Percentiles rank a stretch among this genome's conserved stretches.
Evolutionary conservation across 2,797 vertebrate genomes (phyloP).

Genomic region (Pseudochirops corinnae): DNA sequence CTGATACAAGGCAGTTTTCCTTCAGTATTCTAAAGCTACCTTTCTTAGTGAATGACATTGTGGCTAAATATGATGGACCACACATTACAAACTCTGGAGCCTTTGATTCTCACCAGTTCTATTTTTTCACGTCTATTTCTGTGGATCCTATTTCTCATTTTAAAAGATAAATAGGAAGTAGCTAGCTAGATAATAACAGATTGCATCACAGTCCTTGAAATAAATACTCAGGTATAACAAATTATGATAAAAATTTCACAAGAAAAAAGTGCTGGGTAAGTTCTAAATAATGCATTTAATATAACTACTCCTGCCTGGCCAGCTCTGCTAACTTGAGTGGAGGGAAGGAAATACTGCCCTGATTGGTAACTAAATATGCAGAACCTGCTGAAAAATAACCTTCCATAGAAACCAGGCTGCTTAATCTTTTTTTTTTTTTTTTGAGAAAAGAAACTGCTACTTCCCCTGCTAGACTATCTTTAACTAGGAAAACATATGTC

Average conservation of each 20-base stretch:
- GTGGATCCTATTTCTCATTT: background rate
- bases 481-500: background rate
- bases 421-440: background rate
- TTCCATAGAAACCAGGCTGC: background rate
- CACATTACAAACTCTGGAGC: background rate
- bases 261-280: background rate
- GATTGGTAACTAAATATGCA: background rate
- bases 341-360: background rate
- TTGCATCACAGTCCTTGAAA: background rate
- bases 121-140: background rate
- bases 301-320: background rate
- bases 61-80: background rate
- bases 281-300: background rate
- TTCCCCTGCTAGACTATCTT: background rate
- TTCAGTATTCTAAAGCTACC: background rate
- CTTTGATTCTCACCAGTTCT: background rate
- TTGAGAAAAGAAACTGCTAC: background rate
- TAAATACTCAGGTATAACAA: background rate
- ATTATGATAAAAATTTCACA: background rate
- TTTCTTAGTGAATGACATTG: background rate
- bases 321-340: background rate
- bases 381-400: background rate
- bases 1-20: background rate
- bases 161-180: background rate
- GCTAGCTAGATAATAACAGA: background rate